Base-by-base conservation (phyloP, 2,888 invertebrate genomes). In the Thalpophila matura region DNA sequence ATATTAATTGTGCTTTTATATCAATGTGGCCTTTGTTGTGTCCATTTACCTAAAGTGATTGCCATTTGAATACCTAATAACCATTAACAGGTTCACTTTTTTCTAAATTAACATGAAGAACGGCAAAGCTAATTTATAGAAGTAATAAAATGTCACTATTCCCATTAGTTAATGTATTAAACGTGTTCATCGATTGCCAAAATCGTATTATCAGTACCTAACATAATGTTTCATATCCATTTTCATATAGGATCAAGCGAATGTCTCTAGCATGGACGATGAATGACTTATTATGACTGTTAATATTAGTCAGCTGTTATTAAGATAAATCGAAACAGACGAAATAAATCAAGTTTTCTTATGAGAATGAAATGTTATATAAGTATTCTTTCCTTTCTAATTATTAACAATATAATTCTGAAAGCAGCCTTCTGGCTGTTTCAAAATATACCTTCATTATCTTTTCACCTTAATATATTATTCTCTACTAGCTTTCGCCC, bases 131-230 rank as follows among this genome's bases (percentile, higher is more conserved):
- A 47, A 62, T 62, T 37, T 31, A 37, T 3, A 12, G 7, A 4
- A 20, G 29, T 56, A 37, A 35, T 47, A 47, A 64, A 63, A 43
- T 14, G 10, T 20, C 24, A 4, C 4, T 42, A 7, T 12, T 16
- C 2, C 42, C 24, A 31, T 49, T 35, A 43, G 47, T 31, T 49
- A 27, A 63, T 38, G 50, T 45, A 14, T 18, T 12, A 33, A 45
- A 45, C 33, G 35, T 33, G n/a, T 43, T 31, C 16, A 24, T 14
- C 31, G 4, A 31, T 45, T 61, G 27, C 31, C 31, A 16, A 16
- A 62, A 55, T 46, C 12, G 18, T 40, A 27, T 18, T 40, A 14
- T 31, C 12, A 4, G 9, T 9, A 31, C 6, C 6, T 12, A 35
- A 22, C 47, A 37, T 45, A 45, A 26, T 37, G 12, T 22, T 29